Conservation (phyloP, 1,140 invertebrate species). For the Listronotus bonariensis region DNA sequence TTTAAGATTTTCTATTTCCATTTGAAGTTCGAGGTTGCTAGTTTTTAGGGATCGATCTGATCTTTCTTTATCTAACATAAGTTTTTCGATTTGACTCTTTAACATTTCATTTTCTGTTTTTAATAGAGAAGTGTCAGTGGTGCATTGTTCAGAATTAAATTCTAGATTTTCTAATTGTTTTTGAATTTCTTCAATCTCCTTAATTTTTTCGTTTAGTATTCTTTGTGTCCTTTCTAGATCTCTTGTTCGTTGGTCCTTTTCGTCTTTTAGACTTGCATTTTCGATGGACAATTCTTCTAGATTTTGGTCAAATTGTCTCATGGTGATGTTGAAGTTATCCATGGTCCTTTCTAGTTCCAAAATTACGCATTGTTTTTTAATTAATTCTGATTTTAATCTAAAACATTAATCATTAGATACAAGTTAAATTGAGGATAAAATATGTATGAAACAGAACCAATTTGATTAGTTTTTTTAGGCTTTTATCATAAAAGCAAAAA, state of each 20-base stretch:
- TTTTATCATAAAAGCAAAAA: no score
- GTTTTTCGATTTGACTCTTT: not conserved
- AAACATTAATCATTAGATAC: not conserved
- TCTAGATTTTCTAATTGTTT: not conserved
- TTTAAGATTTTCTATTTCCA: not conserved
- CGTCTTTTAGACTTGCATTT: constrained; percentile 17
- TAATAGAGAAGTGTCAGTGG: not conserved
- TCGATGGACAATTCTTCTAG: constrained; percentile 11
- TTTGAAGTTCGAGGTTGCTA: not conserved
- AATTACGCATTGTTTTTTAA: constrained; percentile 27
- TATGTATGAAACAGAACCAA: no score
- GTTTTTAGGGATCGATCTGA: not conserved
- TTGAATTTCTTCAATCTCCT: not conserved
- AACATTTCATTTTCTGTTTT: not conserved
- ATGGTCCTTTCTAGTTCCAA: constrained; percentile 25
- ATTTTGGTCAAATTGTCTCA: constrained; percentile 24
- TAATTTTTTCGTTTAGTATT: not conserved
- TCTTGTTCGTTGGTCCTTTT: not conserved
- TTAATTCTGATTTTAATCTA: constrained; percentile 22
- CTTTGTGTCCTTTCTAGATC: not conserved
- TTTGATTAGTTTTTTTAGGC: no score
- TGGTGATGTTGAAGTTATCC: constrained; percentile 31
- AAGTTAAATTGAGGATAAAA: no score
- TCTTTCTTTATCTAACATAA: not conserved
- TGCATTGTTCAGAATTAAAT: not conserved